Evolutionary conservation across 2,888 invertebrate species (phyloP).

Genomic region (Aquatica leii): DNA sequence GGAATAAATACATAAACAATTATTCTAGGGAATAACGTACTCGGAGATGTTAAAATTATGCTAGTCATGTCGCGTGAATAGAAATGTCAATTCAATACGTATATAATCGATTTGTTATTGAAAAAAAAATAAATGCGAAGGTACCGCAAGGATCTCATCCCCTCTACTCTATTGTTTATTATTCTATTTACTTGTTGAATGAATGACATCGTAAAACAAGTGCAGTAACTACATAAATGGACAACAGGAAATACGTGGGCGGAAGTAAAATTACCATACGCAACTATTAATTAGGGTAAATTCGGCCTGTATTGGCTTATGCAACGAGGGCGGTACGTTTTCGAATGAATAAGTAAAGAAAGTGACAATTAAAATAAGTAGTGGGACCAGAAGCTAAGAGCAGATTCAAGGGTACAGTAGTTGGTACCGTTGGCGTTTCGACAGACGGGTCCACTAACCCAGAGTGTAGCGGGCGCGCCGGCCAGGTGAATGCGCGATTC

Average conservation of each 20-base stretch:
- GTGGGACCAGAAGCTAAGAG: slow-evolving; percentile 19
- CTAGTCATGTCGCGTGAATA: no score
- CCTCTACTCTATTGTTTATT: no score
- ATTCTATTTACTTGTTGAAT: no score
- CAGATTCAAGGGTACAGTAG: slow-evolving; percentile 33
- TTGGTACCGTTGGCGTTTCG: slow-evolving; percentile 39
- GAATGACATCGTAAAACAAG: slow-evolving; percentile 21
- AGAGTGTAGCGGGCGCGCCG: slow-evolving; percentile 60
- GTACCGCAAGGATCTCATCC: no score
- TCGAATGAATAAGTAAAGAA: background rate
- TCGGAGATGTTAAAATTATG: no score
- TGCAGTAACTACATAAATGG: slow-evolving; percentile 36
- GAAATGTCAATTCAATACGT: no score
- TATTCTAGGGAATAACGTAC: no score
- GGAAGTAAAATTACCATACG: slow-evolving; percentile 47
- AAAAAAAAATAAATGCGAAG: no score
- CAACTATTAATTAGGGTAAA: slow-evolving; percentile 41
- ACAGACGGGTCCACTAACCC: slow-evolving; percentile 48
- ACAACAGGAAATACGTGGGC: slow-evolving; percentile 46
- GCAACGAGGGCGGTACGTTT: background rate
- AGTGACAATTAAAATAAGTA: slow-evolving; percentile 16
- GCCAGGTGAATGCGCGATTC: slow-evolving; percentile 66
- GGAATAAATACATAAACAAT: slow-evolving; percentile 52
- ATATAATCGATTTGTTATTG: no score
- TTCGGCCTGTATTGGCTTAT: slow-evolving; percentile 17